Evolutionary conservation across 2,888 invertebrate species (phyloP).

Genomic region (Sabatieria punctata): DNA sequence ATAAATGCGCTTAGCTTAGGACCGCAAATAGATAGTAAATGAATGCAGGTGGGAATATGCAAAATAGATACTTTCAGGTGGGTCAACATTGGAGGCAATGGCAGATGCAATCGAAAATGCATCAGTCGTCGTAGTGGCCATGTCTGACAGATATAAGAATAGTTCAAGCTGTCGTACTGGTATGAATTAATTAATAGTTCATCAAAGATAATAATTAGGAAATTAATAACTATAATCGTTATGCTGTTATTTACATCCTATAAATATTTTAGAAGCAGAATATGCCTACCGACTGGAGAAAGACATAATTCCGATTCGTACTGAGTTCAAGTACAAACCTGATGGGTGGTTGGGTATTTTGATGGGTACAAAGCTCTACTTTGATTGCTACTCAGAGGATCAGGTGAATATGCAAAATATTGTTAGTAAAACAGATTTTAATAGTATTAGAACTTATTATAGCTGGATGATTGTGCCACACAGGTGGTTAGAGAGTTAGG

Average conservation of each 20-base stretch:
- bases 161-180: slow-evolving; percentile 30
- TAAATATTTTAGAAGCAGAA: too few relatives aligned
- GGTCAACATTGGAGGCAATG: slow-evolving; percentile 24
- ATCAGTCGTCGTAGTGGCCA: slow-evolving; percentile 25
- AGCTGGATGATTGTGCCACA: too few relatives aligned
- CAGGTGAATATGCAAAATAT: not conserved
- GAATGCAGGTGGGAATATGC: too few relatives aligned
- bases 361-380: slow-evolving; percentile 29
- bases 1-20: too few relatives aligned
- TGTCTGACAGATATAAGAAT: slow-evolving; percentile 31
- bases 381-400: slow-evolving; percentile 17
- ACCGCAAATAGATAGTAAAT: too few relatives aligned
- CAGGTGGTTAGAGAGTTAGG: not conserved
- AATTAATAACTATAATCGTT: too few relatives aligned
- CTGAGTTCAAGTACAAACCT: slow-evolving; percentile 26
- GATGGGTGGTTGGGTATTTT: slow-evolving; percentile 34
- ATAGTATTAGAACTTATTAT: too few relatives aligned
- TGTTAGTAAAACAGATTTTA: too few relatives aligned
- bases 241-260: too few relatives aligned
- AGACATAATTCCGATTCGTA: slow-evolving; percentile 28
- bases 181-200: too few relatives aligned
- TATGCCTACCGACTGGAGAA: slow-evolving; percentile 30
- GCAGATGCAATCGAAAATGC: slow-evolving; percentile 29
- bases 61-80: too few relatives aligned
- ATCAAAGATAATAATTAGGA: too few relatives aligned